phyloP scores from a whole-genome alignment of 2,113 vertebrate genomes.

The Sclerurus mexicanus region DNA sequence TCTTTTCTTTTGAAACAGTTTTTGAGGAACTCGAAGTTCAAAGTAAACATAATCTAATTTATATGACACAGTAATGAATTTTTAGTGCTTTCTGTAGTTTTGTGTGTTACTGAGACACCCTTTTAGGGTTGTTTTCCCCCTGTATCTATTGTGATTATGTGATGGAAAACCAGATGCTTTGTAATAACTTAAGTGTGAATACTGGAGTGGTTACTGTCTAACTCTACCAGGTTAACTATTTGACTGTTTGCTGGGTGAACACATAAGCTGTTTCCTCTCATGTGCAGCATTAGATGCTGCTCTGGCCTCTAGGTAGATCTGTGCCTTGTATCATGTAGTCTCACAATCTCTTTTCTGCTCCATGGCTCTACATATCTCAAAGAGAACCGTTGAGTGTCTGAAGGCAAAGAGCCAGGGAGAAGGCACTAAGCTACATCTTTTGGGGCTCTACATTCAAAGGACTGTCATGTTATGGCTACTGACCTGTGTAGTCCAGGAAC shows the following conservation, averaged over 20 bases:
- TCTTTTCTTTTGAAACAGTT: neutral
- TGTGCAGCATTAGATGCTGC: neutral
- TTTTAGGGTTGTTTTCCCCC: neutral
- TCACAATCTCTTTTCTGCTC: neutral
- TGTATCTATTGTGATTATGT: rapidly evolving
- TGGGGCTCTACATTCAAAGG: neutral
- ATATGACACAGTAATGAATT: neutral
- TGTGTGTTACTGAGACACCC: neutral
- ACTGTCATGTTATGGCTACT: neutral
- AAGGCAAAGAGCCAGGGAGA: neutral
- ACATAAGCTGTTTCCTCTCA: neutral
- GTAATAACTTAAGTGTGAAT: neutral
- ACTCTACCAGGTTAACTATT: neutral
- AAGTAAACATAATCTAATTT: neutral
- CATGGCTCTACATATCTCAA: neutral
- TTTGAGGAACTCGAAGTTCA: neutral
- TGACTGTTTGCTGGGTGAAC: neutral
- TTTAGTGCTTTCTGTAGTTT: neutral
- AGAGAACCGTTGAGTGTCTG: rapidly evolving
- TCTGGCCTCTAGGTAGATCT: neutral
- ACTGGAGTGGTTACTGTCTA: neutral
- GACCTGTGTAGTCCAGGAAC: neutral
- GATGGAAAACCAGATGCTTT: neutral
- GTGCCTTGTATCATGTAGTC: neutral
- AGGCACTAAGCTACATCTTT: neutral